Evolutionary conservation across 2,797 vertebrate genomes (phyloP), one percentile per base, ranked within the genome.

Genomic region (Rhadinocentrus ornatus): DNA sequence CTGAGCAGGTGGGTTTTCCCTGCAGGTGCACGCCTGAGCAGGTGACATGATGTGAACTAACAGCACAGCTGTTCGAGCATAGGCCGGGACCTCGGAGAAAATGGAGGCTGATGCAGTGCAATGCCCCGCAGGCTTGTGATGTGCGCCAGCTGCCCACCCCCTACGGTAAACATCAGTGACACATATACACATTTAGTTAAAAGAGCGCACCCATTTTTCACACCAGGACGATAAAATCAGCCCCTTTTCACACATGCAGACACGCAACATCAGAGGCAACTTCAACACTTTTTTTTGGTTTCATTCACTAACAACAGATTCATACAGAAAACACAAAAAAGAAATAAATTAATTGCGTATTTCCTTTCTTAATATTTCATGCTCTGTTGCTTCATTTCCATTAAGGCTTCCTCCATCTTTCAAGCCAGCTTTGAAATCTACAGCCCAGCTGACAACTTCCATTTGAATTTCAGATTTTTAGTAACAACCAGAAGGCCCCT

Each of bases 281-380:
- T 22, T 54, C 39, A 58, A 53, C 2, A 34, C 29, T 55, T 48
- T 32, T 37, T 31, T 27, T 37, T 9, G n/a, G n/a, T 31, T 56
- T 57, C 69, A 77, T 55, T 46, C 62, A 57, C 58, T 56, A 71
- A 57, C 77, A 63, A 73, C 71, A 1, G 66, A 48, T 64, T 85
- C 84, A 78, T 54, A 66, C 68, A 57, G 58, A 62, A 55, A 74
- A 80, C 68, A 76, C 69, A 73, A 73, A 72, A 73, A 72, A 82
- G 61, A 85, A 61, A 44, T 64, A 13, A 76, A 75, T 86, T 88
- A 79, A 88, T 89, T 79, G 78, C 68, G 71, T 81, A 83, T 91
- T 88, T 91, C 75, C 86, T 86, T 89, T 89, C 80, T 86, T 85
- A 90, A 83, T 86, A 87, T 89, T 87, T 88, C 80, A 85, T 71